Conservation (phyloP, 2,113 vertebrate species). For the Orientallactaga bullata region DNA sequence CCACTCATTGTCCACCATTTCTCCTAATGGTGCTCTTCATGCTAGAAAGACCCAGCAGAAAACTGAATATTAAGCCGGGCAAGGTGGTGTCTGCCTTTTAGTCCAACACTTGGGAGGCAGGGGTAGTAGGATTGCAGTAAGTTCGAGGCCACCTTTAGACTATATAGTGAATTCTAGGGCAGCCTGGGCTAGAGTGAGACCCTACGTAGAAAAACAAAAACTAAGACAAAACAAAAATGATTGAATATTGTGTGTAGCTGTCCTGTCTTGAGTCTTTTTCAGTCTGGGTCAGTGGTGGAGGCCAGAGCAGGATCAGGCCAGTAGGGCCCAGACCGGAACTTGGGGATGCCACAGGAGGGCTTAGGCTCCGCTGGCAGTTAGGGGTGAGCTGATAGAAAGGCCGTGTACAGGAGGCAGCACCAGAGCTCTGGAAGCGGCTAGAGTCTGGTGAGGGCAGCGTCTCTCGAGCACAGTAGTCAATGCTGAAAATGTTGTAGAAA, state of each 20-base stretch:
- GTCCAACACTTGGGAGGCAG: too few relatives aligned
- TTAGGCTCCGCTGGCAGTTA: neutral
- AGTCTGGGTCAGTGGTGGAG: neutral
- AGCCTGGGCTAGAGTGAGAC: too few relatives aligned
- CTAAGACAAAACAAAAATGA: too few relatives aligned
- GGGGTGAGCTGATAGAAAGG: neutral
- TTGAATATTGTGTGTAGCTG: neutral
- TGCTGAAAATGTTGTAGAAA: neutral
- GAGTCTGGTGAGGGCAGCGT: neutral
- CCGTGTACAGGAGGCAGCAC: accelerated
- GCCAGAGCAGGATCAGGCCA: neutral
- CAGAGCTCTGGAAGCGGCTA: neutral
- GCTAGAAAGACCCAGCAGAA: neutral
- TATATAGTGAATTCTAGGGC: too few relatives aligned
- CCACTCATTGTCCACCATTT: neutral
- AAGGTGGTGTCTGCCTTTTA: too few relatives aligned
- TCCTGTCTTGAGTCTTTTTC: neutral
- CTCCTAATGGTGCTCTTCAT: neutral
- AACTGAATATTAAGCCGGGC: too few relatives aligned
- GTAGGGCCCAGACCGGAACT: neutral
- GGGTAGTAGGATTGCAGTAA: too few relatives aligned
- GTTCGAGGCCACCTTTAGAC: too few relatives aligned
- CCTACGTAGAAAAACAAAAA: too few relatives aligned
- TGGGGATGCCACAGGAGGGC: neutral
- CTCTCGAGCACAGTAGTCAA: neutral